These are phyloP conservation scores for Stegophylla sp. DNA, from an alignment of 2,888 invertebrate genomes.

Conservation along the genomic window DNA sequence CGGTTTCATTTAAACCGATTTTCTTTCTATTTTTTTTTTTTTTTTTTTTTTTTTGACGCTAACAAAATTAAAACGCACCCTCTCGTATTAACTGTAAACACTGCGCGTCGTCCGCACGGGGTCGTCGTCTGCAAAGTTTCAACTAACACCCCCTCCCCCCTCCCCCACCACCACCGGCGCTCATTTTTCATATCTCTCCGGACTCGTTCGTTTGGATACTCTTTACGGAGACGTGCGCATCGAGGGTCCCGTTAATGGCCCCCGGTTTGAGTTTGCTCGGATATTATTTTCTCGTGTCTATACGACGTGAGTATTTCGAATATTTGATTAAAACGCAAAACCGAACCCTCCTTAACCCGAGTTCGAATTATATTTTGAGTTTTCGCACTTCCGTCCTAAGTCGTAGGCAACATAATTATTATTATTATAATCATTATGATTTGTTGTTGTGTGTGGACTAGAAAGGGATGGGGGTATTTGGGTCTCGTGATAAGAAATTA, in stretches of 20 bases:
- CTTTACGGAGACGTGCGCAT: neutral
- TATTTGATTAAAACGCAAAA: conserved; percentile 23
- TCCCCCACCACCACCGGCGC: neutral
- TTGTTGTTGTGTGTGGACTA: too few species aligned
- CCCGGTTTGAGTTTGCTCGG: neutral
- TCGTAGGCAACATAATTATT: neutral
- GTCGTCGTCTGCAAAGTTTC: conserved; percentile 24
- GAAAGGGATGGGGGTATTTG: too few species aligned
- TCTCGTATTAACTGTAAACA: conserved; percentile 13
- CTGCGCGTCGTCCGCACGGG: neutral
- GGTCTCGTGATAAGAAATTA: too few species aligned
- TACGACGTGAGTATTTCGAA: conserved; percentile 9
- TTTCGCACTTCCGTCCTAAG: neutral
- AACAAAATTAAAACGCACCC: conserved; percentile 52
- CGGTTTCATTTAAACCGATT: conserved; percentile 7
- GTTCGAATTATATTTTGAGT: neutral
- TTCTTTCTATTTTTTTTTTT: too few species aligned
- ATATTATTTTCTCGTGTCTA: neutral
- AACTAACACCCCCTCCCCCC: neutral
- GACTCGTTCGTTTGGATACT: neutral
- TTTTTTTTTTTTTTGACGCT: too few species aligned
- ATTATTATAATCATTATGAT: too few species aligned
- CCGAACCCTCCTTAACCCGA: neutral
- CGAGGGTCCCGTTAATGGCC: conserved; percentile 7
- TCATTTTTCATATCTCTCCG: neutral